These are phyloP conservation scores for Ichneumoninae sp. DNA, from an alignment of 2,888 invertebrate species.

Conservation along the genomic window DNA sequence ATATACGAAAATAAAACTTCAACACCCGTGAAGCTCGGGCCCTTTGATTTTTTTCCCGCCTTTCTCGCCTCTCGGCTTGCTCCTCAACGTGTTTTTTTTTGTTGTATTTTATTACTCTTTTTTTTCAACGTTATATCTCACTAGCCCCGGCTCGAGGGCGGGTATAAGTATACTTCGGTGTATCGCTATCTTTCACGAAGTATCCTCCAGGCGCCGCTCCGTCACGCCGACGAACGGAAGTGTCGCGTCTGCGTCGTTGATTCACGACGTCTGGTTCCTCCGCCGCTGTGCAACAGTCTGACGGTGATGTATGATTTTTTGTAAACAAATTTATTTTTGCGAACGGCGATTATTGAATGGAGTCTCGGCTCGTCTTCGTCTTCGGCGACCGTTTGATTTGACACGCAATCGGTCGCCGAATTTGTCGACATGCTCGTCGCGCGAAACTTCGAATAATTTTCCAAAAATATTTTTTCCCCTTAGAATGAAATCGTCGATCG, in stretches of 20 bases:
- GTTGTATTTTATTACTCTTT: slow-evolving; percentile 6
- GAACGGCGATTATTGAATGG: not conserved
- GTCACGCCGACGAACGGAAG: slow-evolving; percentile 58
- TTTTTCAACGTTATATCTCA: not conserved
- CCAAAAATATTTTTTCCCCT: no score
- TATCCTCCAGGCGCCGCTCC: slow-evolving; percentile 55
- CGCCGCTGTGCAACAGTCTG: slow-evolving; percentile 27
- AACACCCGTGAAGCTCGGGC: slow-evolving; percentile 21
- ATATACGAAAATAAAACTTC: slow-evolving; percentile 54
- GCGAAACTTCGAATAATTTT: no score
- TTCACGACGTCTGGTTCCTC: slow-evolving; percentile 55
- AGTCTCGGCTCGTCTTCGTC: not conserved
- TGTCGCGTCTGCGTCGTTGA: slow-evolving; percentile 59
- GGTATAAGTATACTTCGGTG: slow-evolving; percentile 17
- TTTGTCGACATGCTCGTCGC: no score
- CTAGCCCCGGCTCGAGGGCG: slow-evolving; percentile 22
- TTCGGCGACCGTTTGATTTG: no score
- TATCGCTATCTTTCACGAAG: slow-evolving; percentile 41
- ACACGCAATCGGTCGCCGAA: no score
- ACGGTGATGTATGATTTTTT: not conserved
- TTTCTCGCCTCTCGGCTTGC: slow-evolving; percentile 1
- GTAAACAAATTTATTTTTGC: not conserved
- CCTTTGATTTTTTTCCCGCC: slow-evolving; percentile 42
- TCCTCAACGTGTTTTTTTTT: slow-evolving; percentile 10
- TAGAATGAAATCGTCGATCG: no score